Evolutionary conservation across 2,888 invertebrate species (phyloP).

Genomic region (Magallana nippona): DNA sequence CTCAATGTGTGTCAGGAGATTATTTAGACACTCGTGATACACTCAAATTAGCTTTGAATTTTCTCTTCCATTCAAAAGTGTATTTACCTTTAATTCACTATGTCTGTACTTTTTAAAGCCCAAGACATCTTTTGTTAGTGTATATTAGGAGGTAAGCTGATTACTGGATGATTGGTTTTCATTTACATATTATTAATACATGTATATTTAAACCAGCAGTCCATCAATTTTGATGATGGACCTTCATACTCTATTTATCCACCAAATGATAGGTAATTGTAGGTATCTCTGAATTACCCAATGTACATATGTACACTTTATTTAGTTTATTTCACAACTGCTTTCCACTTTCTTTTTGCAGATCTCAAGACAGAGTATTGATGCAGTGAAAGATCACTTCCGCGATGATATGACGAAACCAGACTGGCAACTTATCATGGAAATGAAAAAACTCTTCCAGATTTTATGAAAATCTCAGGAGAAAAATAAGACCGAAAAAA

Average conservation of each 20-base stretch:
- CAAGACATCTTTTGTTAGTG: not conserved
- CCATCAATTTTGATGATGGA: not conserved
- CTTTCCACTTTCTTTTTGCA: slow-evolving; percentile 81
- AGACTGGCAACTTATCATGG: slow-evolving; percentile 99
- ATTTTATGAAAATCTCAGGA: slow-evolving; percentile 65
- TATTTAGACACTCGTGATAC: slow-evolving; percentile 32
- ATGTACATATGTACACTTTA: too few species aligned
- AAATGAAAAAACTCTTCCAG: slow-evolving; percentile 97
- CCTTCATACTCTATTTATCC: not conserved
- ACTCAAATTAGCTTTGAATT: slow-evolving; percentile 22
- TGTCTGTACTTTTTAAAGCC: not conserved
- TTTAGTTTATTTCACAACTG: not conserved
- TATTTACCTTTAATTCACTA: slow-evolving; percentile 22
- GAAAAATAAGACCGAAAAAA: not conserved
- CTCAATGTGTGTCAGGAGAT: not conserved
- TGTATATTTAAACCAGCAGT: not conserved
- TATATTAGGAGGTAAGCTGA: not conserved
- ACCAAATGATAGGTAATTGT: not conserved
- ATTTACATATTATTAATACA: not conserved
- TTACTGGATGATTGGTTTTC: not conserved
- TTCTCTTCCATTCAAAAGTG: not conserved
- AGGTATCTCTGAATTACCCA: too few species aligned
- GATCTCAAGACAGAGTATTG: slow-evolving; percentile 98
- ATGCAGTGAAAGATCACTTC: slow-evolving; percentile 99
- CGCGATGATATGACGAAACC: slow-evolving; percentile 96